Evolutionary conservation across 2,113 vertebrate genomes (phyloP).

Genomic region (Cololabis saira): DNA sequence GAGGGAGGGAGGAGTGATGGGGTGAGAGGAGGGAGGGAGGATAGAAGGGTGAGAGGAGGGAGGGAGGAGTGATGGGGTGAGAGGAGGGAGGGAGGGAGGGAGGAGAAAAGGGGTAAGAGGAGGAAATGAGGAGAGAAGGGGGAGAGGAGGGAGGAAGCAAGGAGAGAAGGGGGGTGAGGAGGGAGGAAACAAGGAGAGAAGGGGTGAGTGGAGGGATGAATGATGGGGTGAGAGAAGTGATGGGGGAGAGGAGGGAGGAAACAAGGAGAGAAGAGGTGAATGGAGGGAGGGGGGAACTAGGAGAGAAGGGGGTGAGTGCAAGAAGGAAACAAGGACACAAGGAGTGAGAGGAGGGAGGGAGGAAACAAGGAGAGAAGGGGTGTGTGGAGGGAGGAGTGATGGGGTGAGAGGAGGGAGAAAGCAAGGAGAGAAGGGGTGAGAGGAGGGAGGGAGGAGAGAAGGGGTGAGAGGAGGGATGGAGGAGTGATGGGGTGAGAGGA

Average conservation of each 20-base stretch:
- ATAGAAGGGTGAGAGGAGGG: too few species aligned
- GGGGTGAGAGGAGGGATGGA: neutral
- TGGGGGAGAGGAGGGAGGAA: too few species aligned
- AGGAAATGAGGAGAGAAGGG: too few species aligned
- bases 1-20: neutral
- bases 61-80: neutral
- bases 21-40: neutral
- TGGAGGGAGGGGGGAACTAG: too few species aligned
- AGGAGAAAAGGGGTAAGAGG: too few species aligned
- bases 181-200: neutral
- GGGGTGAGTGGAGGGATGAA: too few species aligned
- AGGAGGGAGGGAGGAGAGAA: neutral
- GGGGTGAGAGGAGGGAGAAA: neutral
- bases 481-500: too few species aligned
- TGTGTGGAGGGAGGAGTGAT: constrained; percentile 25
- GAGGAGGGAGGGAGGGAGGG: neutral
- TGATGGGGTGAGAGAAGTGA: neutral
- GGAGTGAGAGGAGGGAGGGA: neutral
- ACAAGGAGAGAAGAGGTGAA: too few species aligned
- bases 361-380: too few species aligned
- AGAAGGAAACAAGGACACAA: constrained; percentile 3
- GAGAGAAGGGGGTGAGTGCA: constrained; percentile 16
- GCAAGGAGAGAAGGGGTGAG: too few species aligned
- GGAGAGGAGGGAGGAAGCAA: too few species aligned
- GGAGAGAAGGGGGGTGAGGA: neutral